These are phyloP conservation scores for Xylota segnis DNA, from an alignment of 2,888 invertebrate species.

Conservation along the genomic window DNA sequence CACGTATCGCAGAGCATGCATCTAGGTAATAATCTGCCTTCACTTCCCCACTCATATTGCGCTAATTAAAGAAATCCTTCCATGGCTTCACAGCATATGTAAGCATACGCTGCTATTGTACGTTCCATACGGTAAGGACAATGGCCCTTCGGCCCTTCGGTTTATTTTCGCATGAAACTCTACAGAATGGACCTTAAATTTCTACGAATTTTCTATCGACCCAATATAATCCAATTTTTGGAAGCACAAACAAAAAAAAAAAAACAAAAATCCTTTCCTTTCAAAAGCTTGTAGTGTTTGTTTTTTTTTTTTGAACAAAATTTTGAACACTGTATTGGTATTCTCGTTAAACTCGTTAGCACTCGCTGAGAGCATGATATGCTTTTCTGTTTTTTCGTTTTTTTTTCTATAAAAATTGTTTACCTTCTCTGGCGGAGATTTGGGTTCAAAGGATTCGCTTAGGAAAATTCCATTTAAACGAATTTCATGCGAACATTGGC, in stretches of 20 bases:
- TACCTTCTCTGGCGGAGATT: not conserved
- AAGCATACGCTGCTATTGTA: too few relatives aligned
- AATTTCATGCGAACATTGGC: slow-evolving; percentile 5
- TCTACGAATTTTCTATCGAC: not conserved
- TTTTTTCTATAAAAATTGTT: slow-evolving; percentile 21
- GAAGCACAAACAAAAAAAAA: not conserved
- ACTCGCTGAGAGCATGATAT: not conserved
- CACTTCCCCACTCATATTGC: too few relatives aligned
- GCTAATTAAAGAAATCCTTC: too few relatives aligned
- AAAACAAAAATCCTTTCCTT: not conserved
- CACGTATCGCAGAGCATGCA: too few relatives aligned
- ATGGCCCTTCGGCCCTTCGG: not conserved
- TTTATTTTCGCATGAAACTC: too few relatives aligned
- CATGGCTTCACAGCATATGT: too few relatives aligned
- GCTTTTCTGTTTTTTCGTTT: slow-evolving; percentile 1
- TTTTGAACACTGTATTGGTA: slow-evolving; percentile 1
- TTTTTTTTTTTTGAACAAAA: not conserved
- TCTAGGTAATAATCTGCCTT: too few relatives aligned
- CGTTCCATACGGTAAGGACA: not conserved
- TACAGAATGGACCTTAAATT: not conserved
- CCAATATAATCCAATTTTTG: not conserved
- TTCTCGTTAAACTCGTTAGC: slow-evolving; percentile 21
- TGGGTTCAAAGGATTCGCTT: slow-evolving; percentile 30
- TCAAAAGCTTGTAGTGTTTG: not conserved
- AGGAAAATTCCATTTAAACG: slow-evolving; percentile 32